Base-by-base conservation (phyloP, 1,140 invertebrate genomes). In the Drosophila nigromelanica region DNA sequence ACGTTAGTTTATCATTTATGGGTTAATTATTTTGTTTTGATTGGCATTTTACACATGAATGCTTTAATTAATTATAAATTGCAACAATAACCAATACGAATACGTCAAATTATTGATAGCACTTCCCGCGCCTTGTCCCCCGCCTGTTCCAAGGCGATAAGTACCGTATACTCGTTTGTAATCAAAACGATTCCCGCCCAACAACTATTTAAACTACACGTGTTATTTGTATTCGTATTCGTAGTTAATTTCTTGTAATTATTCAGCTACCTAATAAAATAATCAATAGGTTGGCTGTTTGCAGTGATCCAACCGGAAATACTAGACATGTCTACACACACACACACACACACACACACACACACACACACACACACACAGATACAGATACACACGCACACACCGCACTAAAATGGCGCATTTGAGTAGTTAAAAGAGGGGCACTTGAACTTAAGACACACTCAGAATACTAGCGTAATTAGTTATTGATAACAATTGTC, bases 181-280 rank as follows among this genome's bases (percentile, higher is more conserved):
- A 64, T 55, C 43, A 14, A 14, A 40, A 69, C 15, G 11, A 40
- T 15, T 35, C n/a, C 62, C 5, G 27, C 56, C 39, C 18, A 35
- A 52, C 35, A 39, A 61, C 60, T 55, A 64, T 21, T 61, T 48
- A 5, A 51, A 62, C 40, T 67, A 64, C 77, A 75, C 51, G 43
- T 72, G 64, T 63, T 64, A 56, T 75, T 68, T 69, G 59, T 75
- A 69, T 7, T 18, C 18, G 18, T 18, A 18, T 18, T 56, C 39
- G 21, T 12, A 71, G 59, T 86, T 86, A 87, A 86, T 81, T 73
- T 86, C 77, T 86, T 86, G 62, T 64, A 86, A 86, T 86, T 86
- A 86, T 86, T 86, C 70, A 78, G 54, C 60, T 86, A 70, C 51
- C 75, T 55, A 78, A 80, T 75, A 69, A 76, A 78, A 86, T 86